phyloP scores from a whole-genome alignment of 2,888 invertebrate species.

The Eilema sororculum region DNA sequence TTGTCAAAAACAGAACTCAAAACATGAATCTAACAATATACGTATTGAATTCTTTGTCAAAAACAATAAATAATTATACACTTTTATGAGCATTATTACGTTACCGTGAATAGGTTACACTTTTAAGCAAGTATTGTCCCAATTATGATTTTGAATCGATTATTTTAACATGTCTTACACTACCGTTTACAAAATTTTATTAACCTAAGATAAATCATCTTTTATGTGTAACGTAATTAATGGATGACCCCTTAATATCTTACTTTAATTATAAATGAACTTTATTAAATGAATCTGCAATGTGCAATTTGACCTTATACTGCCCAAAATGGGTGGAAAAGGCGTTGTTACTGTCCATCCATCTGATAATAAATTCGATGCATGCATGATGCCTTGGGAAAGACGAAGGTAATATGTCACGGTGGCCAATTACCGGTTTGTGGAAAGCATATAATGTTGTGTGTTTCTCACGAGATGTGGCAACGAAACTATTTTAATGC shows the following conservation, averaged over 20 bases:
- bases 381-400: slow-evolving; percentile 34
- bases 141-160: background rate
- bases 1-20: background rate
- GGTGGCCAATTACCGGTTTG: slow-evolving; percentile 38
- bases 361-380: slow-evolving; percentile 36
- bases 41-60: background rate
- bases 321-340: slow-evolving; percentile 19
- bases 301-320: background rate
- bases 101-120: background rate
- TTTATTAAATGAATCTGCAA: background rate
- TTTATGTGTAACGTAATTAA: background rate
- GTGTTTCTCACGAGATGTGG: slow-evolving; percentile 16
- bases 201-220: background rate
- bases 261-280: background rate
- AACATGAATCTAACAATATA: background rate
- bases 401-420: slow-evolving; percentile 37
- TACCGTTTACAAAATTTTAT: background rate
- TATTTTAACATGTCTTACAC: background rate
- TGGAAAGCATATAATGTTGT: slow-evolving; percentile 24
- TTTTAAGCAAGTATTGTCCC: background rate
- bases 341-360: slow-evolving; percentile 14
- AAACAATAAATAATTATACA: background rate
- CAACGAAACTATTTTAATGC: slow-evolving; percentile 23
- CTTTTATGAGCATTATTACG: background rate
- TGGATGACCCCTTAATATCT: background rate